Base-by-base conservation (phyloP, 2,797 vertebrate genomes). In the Tolypeutes matacus region DNA sequence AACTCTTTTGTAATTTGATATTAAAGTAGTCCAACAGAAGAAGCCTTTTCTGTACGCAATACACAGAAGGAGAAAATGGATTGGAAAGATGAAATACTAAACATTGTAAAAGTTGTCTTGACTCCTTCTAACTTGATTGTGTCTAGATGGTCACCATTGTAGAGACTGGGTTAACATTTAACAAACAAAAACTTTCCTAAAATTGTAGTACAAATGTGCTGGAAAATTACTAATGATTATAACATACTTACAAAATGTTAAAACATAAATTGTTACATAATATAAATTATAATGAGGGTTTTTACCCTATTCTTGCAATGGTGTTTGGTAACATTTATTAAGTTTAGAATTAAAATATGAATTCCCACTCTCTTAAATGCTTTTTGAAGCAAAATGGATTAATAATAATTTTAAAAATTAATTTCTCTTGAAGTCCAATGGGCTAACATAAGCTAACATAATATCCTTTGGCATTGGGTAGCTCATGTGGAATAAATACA, bases 401-500 rank as follows among this genome's bases (percentile, higher is more conserved):
- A 90, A 85, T 85, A 49, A n/a, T 85, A 58, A 81, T 93, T 93
- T 25, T 5, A 76, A 76, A 94, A 84, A 73, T 73, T 64, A 86
- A 67, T 93, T 90, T 91, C 75, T 94, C 42, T 94, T 94, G 34
- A 94, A 92, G 34, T 91, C 62, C 89, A 86, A 75, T 64, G 60
- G 56, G 67, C 36, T 94, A 77, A 65, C 34, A 39, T 42, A 95
- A 80, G 23, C 5, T n/a, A 81, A 75, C 31, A 88, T 65, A 93
- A 86, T 27, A 76, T 77, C 10, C 46, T 96, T 89, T 85, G 42
- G 36, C 15, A 87, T 90, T 75, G 76, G 60, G 51, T 53, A 87
- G 75, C 17, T 96, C 70, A 93, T 80, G 86, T 91, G 70, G 67
- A 96, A 95, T 93, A 84, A 96, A 86, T 80, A 93, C 42, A 84